These are phyloP conservation scores for Austrolebias charrua DNA, from an alignment of 2,797 vertebrate genomes.

Conservation along the genomic window DNA sequence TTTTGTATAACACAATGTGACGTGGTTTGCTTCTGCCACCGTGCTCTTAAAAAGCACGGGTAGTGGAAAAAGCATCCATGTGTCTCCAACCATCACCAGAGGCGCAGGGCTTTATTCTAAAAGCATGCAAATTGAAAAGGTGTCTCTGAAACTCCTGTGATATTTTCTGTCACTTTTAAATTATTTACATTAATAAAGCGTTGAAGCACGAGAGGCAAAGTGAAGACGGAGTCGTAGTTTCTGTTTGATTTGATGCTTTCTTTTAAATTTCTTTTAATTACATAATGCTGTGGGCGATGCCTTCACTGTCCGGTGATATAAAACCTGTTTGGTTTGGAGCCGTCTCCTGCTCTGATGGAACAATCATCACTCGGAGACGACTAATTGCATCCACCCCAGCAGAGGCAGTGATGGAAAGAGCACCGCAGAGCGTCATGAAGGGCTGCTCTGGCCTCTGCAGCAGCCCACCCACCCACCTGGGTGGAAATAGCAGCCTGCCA, in stretches of 20 bases:
- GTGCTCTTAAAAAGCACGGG: not conserved
- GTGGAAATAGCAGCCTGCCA: slow-evolving; percentile 75
- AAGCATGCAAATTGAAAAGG: slow-evolving; percentile 68
- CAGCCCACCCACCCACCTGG: slow-evolving; percentile 78
- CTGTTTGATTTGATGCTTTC: too few species aligned
- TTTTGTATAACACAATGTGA: not conserved
- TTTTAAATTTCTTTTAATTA: too few species aligned
- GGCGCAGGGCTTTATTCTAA: slow-evolving; percentile 63
- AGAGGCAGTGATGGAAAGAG: slow-evolving; percentile 53
- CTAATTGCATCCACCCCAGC: slow-evolving; percentile 68
- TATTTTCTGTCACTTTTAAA: not conserved
- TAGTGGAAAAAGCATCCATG: slow-evolving; percentile 35
- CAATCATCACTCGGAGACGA: slow-evolving; percentile 45
- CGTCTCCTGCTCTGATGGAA: slow-evolving; percentile 57
- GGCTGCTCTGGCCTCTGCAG: slow-evolving; percentile 54
- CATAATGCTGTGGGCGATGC: not conserved
- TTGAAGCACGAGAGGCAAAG: too few species aligned
- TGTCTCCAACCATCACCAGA: slow-evolving; percentile 41
- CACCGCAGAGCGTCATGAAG: slow-evolving; percentile 66
- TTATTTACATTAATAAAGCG: not conserved
- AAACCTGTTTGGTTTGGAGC: slow-evolving; percentile 45
- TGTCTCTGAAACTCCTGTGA: slow-evolving; percentile 59
- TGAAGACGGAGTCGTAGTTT: too few species aligned
- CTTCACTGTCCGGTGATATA: slow-evolving; percentile 16
- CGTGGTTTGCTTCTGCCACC: too few species aligned